phyloP scores from a whole-genome alignment of 2,113 vertebrate genomes.

The Oreochromis aureus region DNA sequence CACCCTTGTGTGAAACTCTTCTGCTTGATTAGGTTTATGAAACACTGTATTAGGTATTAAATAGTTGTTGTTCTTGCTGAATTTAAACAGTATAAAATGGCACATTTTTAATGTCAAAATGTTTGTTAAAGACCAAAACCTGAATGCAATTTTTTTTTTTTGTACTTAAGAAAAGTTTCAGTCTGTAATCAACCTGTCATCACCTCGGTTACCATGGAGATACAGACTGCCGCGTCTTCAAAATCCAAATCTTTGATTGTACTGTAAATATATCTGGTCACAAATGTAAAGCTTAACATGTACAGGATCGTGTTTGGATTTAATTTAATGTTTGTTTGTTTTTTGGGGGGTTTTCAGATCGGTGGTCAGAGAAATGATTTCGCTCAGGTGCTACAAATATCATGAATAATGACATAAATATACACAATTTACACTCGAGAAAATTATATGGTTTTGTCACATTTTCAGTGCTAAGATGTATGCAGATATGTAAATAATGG shows the following conservation, averaged over 20 bases:
- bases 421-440: background rate
- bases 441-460: background rate
- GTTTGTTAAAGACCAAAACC: conserved; percentile 20
- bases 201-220: background rate
- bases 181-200: background rate
- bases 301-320: conserved; percentile 53
- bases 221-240: background rate
- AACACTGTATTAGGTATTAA: conserved; percentile 51
- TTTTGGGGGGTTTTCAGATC: background rate
- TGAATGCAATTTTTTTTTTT: background rate
- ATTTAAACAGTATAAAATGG: conserved; percentile 1
- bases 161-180: conserved; percentile 5
- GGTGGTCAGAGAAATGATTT: background rate
- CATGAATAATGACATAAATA: background rate
- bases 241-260: conserved; percentile 42
- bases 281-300: conserved; percentile 60
- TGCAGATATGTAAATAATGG: conserved; percentile 63
- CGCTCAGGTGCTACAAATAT: conserved; percentile 50
- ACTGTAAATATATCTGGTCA: conserved; percentile 65
- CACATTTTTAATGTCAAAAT: conserved; percentile 35
- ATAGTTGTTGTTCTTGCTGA: background rate
- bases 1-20: background rate
- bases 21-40: conserved; percentile 16
- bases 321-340: conserved; percentile 36
- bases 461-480: background rate